phyloP scores from a whole-genome alignment of 1,140 invertebrate genomes.

The Trigoniulus corallinus region DNA sequence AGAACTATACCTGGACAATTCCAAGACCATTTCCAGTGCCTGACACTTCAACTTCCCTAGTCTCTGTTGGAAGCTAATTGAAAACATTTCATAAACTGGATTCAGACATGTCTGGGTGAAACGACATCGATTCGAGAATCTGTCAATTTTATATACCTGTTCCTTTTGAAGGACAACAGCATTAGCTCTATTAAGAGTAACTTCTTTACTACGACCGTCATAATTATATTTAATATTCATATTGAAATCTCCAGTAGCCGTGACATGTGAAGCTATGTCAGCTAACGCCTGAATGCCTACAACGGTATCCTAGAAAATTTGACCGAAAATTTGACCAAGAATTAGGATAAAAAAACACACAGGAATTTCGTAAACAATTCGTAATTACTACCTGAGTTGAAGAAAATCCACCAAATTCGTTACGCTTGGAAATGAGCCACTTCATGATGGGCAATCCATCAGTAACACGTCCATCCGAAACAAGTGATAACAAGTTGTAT shows the following conservation, averaged over 20 bases:
- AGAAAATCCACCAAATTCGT: slow-evolving; percentile 61
- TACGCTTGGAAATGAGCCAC: slow-evolving; percentile 67
- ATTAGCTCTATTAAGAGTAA: slow-evolving; percentile 44
- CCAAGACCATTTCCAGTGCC: slow-evolving; percentile 67
- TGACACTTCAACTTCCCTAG: slow-evolving; percentile 38
- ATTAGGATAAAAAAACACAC: slow-evolving; percentile 1
- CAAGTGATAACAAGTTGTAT: slow-evolving; percentile 54
- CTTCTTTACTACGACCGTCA: slow-evolving; percentile 34
- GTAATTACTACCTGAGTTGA: slow-evolving; percentile 40
- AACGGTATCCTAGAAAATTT: slow-evolving; percentile 42
- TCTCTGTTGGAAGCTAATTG: slow-evolving; percentile 34
- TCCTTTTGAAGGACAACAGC: slow-evolving; percentile 56
- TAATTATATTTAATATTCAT: slow-evolving; percentile 34
- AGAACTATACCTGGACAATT: slow-evolving; percentile 62
- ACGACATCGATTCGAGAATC: too few species aligned
- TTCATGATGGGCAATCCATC: slow-evolving; percentile 61
- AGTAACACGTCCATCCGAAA: slow-evolving; percentile 41
- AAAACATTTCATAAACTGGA: slow-evolving; percentile 7
- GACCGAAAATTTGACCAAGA: neutral
- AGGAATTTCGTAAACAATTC: neutral
- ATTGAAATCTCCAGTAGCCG: slow-evolving; percentile 32
- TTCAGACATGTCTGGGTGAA: neutral
- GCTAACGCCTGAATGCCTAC: slow-evolving; percentile 53
- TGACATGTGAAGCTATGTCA: slow-evolving; percentile 43
- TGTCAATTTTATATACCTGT: slow-evolving; percentile 29